Conservation (phyloP, 1,140 invertebrate species). For the Holotrichia oblita region DNA sequence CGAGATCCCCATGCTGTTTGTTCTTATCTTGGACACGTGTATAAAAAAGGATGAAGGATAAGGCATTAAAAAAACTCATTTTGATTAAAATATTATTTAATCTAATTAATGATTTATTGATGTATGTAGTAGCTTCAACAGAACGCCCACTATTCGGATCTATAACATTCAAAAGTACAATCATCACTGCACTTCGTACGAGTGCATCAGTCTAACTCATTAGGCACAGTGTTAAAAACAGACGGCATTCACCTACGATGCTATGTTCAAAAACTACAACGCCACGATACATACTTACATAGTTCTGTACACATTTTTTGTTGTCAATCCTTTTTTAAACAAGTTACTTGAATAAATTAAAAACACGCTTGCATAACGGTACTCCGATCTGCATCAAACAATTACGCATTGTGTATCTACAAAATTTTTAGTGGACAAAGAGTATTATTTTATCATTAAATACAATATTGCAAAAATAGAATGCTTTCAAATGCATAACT, state of each 20-base stretch:
- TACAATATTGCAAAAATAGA: too few relatives aligned
- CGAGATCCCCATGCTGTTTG: too few relatives aligned
- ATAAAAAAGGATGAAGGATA: not conserved
- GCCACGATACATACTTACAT: slow-evolving; percentile 24
- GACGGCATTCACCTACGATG: slow-evolving; percentile 10
- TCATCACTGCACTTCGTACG: slow-evolving; percentile 50
- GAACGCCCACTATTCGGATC: slow-evolving; percentile 60
- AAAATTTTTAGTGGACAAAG: too few relatives aligned
- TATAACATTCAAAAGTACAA: slow-evolving; percentile 52
- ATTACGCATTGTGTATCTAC: too few relatives aligned
- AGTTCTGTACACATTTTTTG: not conserved
- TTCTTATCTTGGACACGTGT: too few relatives aligned
- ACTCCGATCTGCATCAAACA: too few relatives aligned
- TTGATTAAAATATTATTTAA: slow-evolving; percentile 38
- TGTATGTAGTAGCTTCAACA: slow-evolving; percentile 56
- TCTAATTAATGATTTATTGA: slow-evolving; percentile 56
- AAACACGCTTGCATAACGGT: too few relatives aligned
- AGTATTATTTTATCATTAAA: too few relatives aligned
- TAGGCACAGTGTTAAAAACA: slow-evolving; percentile 58
- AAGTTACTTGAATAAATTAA: too few relatives aligned
- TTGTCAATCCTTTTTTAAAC: not conserved
- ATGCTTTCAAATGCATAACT: too few relatives aligned
- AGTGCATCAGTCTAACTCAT: slow-evolving; percentile 57
- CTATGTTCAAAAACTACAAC: slow-evolving; percentile 35
- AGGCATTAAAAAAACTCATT: not conserved